Percentiles rank a stretch among this genome's conserved stretches.
Conservation (phyloP, 1,140 invertebrate species). For the Zaprionus ghesquierei region DNA sequence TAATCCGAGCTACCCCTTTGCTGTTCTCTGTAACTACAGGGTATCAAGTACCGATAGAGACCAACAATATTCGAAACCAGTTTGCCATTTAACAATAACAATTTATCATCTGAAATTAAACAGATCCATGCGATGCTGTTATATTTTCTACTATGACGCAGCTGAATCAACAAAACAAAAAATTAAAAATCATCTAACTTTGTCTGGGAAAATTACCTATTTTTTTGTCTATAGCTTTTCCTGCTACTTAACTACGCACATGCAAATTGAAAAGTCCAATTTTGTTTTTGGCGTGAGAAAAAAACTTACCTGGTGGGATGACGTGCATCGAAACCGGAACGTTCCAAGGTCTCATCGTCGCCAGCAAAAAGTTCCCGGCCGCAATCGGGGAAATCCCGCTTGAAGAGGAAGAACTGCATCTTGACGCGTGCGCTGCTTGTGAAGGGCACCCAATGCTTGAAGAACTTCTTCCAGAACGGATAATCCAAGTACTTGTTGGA, state of each 20-base stretch:
- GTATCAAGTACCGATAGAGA: slow-evolving; percentile 14
- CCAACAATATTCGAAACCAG: slow-evolving; percentile 21
- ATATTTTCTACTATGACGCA: not conserved
- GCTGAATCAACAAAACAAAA: not conserved
- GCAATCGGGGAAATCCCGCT: slow-evolving; percentile 73
- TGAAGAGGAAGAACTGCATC: slow-evolving; percentile 78
- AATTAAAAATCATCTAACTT: not conserved
- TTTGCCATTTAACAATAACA: slow-evolving; percentile 18
- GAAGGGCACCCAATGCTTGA: slow-evolving; percentile 72
- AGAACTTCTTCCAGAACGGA: slow-evolving; percentile 73
- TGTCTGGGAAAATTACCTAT: not conserved
- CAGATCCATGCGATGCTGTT: not conserved
- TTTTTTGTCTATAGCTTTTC: not conserved
- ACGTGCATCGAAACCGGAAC: slow-evolving; percentile 71
- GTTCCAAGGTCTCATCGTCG: slow-evolving; percentile 58
- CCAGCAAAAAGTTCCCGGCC: slow-evolving; percentile 64
- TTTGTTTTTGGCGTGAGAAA: not conserved
- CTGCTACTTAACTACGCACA: not conserved
- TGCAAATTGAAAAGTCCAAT: not conserved
- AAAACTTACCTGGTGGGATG: slow-evolving; percentile 69
- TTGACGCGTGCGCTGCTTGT: slow-evolving; percentile 53
- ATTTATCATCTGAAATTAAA: not conserved
- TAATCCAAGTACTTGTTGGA: slow-evolving; percentile 61
- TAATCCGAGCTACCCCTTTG: not conserved
- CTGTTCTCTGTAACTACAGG: not conserved